A percentile compares a stretch with the other conserved stretches of the same genome.
These are phyloP conservation scores for Melanerpes formicivorus DNA, from an alignment of 2,113 vertebrate genomes.

Conservation along the genomic window DNA sequence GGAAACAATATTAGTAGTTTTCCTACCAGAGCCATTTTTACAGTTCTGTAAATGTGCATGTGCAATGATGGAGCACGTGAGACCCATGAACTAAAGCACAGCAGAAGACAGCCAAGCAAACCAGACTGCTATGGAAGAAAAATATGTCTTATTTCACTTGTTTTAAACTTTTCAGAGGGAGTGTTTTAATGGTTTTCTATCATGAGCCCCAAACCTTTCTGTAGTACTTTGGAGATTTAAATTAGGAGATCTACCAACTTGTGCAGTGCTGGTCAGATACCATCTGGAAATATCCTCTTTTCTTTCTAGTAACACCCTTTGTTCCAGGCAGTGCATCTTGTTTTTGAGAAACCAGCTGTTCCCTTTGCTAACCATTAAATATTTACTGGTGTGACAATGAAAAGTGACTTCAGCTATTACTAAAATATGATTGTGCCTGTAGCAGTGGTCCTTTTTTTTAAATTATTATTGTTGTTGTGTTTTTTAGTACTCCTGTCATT, in stretches of 20 bases:
- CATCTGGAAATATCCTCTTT: background rate
- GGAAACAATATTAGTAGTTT: background rate
- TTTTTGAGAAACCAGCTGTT: background rate
- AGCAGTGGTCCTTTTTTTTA: background rate
- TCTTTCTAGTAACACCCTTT: background rate
- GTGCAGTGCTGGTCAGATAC: background rate
- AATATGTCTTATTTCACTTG: background rate
- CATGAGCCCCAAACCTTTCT: background rate
- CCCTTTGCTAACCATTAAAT: background rate
- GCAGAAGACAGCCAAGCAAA: background rate
- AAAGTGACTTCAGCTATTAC: background rate
- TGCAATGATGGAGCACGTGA: fast-evolving
- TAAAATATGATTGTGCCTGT: background rate
- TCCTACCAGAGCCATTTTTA: background rate
- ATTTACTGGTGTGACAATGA: background rate
- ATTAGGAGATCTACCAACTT: background rate
- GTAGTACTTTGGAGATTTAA: background rate
- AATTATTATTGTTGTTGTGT: no score
- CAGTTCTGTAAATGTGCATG: background rate
- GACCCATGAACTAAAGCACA: background rate
- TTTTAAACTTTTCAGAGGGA: background rate
- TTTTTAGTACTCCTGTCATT: background rate
- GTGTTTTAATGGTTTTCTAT: background rate
- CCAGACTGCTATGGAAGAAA: background rate
- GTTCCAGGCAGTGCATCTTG: background rate